phyloP scores from a whole-genome alignment of 2,888 invertebrate genomes.

The Norana najaformis region DNA sequence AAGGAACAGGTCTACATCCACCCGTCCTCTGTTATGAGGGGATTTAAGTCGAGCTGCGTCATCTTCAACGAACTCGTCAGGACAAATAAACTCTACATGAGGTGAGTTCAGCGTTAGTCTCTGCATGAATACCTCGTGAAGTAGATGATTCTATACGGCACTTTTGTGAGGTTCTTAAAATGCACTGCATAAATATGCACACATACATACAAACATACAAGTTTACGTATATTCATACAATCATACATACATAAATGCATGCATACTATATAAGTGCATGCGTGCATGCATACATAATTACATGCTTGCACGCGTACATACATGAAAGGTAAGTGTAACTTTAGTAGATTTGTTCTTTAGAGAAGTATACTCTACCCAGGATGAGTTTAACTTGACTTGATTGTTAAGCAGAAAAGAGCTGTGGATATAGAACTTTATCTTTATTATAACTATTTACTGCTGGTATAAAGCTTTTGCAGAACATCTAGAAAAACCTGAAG shows the following conservation, averaged over 20 bases:
- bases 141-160: no score
- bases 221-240: no score
- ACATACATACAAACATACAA: no score
- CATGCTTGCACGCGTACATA: no score
- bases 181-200: not conserved
- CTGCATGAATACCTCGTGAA: not conserved
- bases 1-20: constrained; percentile 78
- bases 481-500: no score
- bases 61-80: constrained; percentile 85
- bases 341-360: not conserved
- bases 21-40: constrained; percentile 79
- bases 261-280: no score
- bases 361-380: not conserved
- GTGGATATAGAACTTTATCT: not conserved
- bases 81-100: constrained; percentile 80
- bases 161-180: not conserved
- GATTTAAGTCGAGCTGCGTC: constrained; percentile 74
- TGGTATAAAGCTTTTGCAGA: no score
- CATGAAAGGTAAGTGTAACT: no score
- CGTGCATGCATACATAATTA: no score
- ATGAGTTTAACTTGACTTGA: not conserved
- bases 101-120: constrained; percentile 55
- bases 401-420: not conserved
- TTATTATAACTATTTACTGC: no score
- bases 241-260: no score